Base-by-base conservation (phyloP, 2,113 vertebrate genomes). In the Larimichthys crocea region DNA sequence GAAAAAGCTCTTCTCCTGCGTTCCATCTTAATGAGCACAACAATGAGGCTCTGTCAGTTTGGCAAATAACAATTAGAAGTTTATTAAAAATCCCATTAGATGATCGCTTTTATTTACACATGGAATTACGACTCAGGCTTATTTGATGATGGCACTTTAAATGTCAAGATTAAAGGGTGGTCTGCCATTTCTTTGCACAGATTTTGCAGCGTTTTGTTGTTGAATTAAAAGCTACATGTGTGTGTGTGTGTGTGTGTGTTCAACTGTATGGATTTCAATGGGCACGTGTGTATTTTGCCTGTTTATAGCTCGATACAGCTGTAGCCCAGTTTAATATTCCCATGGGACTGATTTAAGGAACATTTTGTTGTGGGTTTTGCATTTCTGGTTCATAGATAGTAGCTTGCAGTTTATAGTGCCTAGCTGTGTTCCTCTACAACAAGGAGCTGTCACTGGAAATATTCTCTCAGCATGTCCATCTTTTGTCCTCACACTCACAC, bases 1-100 rank as follows among this genome's bases (percentile, higher is more conserved):
- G 80, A 88, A 92, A 89, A 68, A 4, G 69, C 78, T 80, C 16
- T 16, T 80, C 50, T 81, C 71, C 64, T 6, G 6, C 20, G 15
- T 65, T 76, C 72, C 55, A 17, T 80, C 82, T 82, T 93, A 92
- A 92, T 88, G 86, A 92, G 80, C 70, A 63, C 67, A 82, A 59
- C 86, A 76, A 75, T 44, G 35, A 70, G 56, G 67, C 67, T 79
- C 55, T 22, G 22, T 72, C 46, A 53, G 48, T 35, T 55, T 46
- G 11, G 63, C 63, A 79, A 91, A 87, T 78, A 87, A 84, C 86
- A 85, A 72, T 79, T 74, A 88, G 14, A 75, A 61, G 35, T 86
- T 79, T 69, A 89, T 91, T 90, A 85, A 79, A 89, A 88, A 66
- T 63, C 52, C 46, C 48, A 85, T 56, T 2, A 9, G 24, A 22